phyloP scores from a whole-genome alignment of 2,113 vertebrate genomes.

The Poicephalus gulielmi region DNA sequence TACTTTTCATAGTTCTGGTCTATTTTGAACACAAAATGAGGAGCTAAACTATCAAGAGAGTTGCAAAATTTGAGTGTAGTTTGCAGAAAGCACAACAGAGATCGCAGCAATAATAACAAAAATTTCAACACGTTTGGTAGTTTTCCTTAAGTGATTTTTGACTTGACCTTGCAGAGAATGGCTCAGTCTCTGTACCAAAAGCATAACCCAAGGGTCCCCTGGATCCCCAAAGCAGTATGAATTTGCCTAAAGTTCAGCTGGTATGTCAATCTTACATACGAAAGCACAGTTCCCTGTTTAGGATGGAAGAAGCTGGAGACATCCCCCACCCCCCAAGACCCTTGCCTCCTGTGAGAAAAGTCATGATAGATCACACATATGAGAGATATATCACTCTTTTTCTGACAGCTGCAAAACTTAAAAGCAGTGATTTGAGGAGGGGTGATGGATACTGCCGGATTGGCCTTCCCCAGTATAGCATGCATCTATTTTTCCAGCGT shows the following conservation, averaged over 20 bases:
- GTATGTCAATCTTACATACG: background rate
- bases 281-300: background rate
- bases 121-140: background rate
- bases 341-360: background rate
- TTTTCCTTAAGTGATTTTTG: background rate
- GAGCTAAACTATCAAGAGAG: background rate
- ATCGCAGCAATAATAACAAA: background rate
- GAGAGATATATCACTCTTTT: background rate
- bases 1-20: background rate
- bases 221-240: background rate
- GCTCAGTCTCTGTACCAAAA: background rate
- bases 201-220: background rate
- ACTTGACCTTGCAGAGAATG: background rate
- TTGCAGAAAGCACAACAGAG: background rate
- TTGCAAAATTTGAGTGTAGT: background rate
- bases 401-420: background rate
- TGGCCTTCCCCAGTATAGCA: background rate
- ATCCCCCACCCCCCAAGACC: background rate
- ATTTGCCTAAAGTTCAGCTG: background rate
- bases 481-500: background rate
- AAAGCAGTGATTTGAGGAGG: background rate
- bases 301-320: background rate
- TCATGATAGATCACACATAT: fast-evolving
- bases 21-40: background rate
- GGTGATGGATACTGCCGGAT: background rate